Conservation (phyloP, 1,140 invertebrate species). For the Acromyrmex heyeri region DNA sequence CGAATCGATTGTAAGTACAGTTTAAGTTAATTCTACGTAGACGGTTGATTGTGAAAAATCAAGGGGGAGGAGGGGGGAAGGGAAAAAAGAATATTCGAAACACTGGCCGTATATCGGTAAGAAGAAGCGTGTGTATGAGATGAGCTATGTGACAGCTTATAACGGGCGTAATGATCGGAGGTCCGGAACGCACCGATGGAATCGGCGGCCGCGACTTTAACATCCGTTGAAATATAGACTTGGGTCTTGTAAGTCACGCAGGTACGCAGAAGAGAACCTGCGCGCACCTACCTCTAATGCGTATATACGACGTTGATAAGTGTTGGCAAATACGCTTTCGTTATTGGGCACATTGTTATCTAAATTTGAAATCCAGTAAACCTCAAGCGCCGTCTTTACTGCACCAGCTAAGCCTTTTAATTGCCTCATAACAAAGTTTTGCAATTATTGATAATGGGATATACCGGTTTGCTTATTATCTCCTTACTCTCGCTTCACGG, state of each 20-base stretch:
- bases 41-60: conserved; percentile 44
- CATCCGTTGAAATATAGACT: conserved; percentile 68
- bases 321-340: conserved; percentile 57
- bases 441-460: conserved; percentile 59
- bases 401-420: conserved; percentile 28
- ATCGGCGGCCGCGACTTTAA: conserved; percentile 70
- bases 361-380: conserved; percentile 59
- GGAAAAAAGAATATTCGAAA: conserved; percentile 3
- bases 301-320: conserved; percentile 37
- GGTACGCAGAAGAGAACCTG: neutral
- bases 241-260: conserved; percentile 68
- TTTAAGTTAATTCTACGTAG: conserved; percentile 11
- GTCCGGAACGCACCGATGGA: conserved; percentile 54
- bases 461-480: conserved; percentile 34
- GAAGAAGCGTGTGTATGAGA: conserved; percentile 43
- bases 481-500: conserved; percentile 22
- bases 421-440: conserved; percentile 41
- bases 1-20: neutral
- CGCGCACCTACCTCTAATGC: conserved; percentile 28
- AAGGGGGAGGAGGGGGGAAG: neutral
- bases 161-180: conserved; percentile 71
- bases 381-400: neutral
- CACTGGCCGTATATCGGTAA: neutral
- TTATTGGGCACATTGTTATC: conserved; percentile 53
- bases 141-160: conserved; percentile 73